Base-by-base conservation (phyloP, 1,140 invertebrate species). In the Heliconius congener region DNA sequence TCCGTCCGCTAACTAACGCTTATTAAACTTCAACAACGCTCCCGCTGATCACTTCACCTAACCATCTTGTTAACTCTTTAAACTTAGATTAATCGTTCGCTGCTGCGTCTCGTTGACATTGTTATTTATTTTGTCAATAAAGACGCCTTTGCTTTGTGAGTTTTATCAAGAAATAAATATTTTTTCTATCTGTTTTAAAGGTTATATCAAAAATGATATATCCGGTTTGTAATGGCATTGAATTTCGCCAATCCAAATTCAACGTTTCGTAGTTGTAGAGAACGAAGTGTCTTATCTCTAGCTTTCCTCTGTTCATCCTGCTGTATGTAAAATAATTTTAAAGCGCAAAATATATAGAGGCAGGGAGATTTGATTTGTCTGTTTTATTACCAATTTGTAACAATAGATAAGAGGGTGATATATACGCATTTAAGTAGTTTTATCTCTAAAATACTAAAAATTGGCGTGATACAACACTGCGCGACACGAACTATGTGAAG, bases 21-120 rank as follows among this genome's bases (percentile, higher is more conserved):
- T 94, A 94, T 94, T 94, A 94, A 94, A 94, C 92, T 93, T 91
- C 85, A 91, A 93, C 91, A 93, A 88, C 90, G 91, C 88, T 85
- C 88, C 84, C 88, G 91, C 91, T 92, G 93, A 94, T 94, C 93
- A 93, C 91, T 93, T 92, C 91, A 93, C 91, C 90, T 93, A 89
- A 93, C 91, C 90, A 88, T 90, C 88, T 92, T 92, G 92, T 91
- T 93, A 91, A 87, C 90, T 93, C 89, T 89, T 87, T 91, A 93
- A 94, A 94, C 89, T 94, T 92, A 94, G 91, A 94, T 93, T 94
- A 93, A 94, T 94, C 87, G 93, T 87, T 89, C 82, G 88, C 83
- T 82, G 79, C 80, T 82, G 78, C 80, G 74, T 85, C 86, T 85
- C 80, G 81, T 82, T 84, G 84, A 77, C 84, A 71, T 76, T 42